Conservation (phyloP, 2,113 vertebrate genomes). For the Thamnaconus septentrionalis region DNA sequence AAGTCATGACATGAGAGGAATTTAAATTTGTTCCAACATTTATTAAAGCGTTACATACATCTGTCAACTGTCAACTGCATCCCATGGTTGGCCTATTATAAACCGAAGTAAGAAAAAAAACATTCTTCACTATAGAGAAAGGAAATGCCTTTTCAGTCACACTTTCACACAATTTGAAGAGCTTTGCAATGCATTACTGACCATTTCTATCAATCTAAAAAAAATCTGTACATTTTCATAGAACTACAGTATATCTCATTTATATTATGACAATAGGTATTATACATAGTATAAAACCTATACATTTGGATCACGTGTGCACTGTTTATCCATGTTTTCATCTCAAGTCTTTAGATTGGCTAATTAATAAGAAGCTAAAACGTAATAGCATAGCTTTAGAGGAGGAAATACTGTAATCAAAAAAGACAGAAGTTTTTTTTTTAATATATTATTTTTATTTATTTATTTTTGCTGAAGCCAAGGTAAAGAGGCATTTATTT, state of each 20-base stretch:
- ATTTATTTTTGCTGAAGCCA: background rate
- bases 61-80: conserved; percentile 48
- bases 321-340: conserved; percentile 17
- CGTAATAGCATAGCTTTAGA: conserved; percentile 13
- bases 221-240: conserved; percentile 54
- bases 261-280: background rate
- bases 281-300: conserved; percentile 30
- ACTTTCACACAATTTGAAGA: conserved; percentile 55
- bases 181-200: conserved; percentile 49
- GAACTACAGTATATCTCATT: conserved; percentile 44
- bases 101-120: conserved; percentile 59
- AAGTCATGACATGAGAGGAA: conserved; percentile 7
- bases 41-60: conserved; percentile 72
- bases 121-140: conserved; percentile 29
- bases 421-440: conserved; percentile 10
- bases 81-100: conserved; percentile 57
- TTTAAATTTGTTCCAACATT: conserved; percentile 47
- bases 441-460: too few species aligned
- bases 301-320: conserved; percentile 21
- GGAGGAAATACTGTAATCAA: conserved; percentile 39
- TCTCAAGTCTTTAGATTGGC: conserved; percentile 48
- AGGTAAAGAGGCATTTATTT: conserved; percentile 43
- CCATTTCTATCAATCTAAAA: conserved; percentile 54
- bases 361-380: conserved; percentile 44
- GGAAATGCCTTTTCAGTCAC: conserved; percentile 48